A percentile compares a stretch with the other conserved stretches of the same genome.
phyloP scores from a whole-genome alignment of 2,797 vertebrate genomes.

The Chromis chromis region DNA sequence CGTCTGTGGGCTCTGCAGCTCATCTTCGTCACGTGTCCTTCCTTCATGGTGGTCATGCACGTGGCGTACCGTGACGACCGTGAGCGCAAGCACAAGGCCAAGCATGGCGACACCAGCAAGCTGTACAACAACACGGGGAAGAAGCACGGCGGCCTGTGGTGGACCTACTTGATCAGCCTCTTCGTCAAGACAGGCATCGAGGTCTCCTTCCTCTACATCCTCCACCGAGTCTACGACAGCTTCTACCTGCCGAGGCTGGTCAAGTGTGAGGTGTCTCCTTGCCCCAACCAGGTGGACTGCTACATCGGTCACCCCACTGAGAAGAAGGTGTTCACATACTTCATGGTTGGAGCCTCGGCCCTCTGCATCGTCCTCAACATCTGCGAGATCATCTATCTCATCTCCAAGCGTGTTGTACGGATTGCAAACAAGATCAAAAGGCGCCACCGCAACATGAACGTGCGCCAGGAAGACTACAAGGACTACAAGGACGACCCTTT shows the following conservation, averaged over 20 bases:
- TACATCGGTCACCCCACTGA: conserved; percentile 96
- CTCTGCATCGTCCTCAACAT: conserved; percentile 94
- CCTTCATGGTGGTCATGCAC: conserved; percentile 96
- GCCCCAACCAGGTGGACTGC: conserved; percentile 96
- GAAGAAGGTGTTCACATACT: conserved; percentile 98
- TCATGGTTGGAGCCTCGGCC: conserved; percentile 96
- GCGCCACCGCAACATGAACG: background rate
- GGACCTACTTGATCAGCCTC: conserved; percentile 97
- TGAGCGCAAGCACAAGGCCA: conserved; percentile 88
- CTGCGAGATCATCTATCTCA: conserved; percentile 95
- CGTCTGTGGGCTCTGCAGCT: conserved; percentile 98
- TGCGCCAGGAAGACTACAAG: conserved; percentile 20
- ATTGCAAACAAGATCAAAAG: conserved; percentile 63
- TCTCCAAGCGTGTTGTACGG: conserved; percentile 85
- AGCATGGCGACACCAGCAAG: conserved; percentile 84
- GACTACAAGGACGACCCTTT: conserved; percentile 71
- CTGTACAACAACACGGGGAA: conserved; percentile 92
- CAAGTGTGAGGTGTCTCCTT: conserved; percentile 89
- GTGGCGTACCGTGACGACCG: conserved; percentile 95
- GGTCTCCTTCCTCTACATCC: conserved; percentile 92
- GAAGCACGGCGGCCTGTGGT: conserved; percentile 97
- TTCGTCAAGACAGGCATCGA: conserved; percentile 92
- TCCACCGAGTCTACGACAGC: conserved; percentile 93
- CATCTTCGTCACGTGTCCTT: conserved; percentile 97
- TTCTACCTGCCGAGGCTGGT: conserved; percentile 93